These are phyloP conservation scores for Sebastes taczanowskii DNA, from an alignment of 2,797 vertebrate genomes.

Conservation along the genomic window DNA sequence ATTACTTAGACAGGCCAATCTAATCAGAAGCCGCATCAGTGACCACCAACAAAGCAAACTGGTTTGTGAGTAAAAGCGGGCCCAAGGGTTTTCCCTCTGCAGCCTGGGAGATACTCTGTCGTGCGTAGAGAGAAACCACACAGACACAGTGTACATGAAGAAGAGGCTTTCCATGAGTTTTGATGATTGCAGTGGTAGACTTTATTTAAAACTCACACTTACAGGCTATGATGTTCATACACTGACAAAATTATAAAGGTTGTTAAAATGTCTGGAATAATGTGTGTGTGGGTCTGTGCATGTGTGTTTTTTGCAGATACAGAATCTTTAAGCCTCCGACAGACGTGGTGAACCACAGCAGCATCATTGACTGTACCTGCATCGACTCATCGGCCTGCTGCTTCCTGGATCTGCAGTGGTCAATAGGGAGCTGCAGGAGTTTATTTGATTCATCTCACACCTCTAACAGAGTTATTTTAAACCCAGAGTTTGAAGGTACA, in stretches of 20 bases:
- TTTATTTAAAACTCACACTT: neutral
- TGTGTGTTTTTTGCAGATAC: neutral
- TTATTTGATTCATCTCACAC: constrained; percentile 49
- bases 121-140: neutral
- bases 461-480: constrained; percentile 56
- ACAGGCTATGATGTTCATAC: neutral
- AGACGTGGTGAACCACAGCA: constrained; percentile 44
- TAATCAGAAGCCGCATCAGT: constrained; percentile 65
- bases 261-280: neutral
- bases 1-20: constrained; percentile 75
- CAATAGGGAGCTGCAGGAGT: constrained; percentile 54
- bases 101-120: neutral
- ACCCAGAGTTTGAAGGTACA: constrained; percentile 21
- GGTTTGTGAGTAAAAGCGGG: constrained; percentile 45
- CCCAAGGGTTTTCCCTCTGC: constrained; percentile 37
- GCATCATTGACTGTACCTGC: constrained; percentile 44
- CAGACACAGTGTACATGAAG: neutral
- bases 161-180: neutral
- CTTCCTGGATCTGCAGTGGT: constrained; percentile 48
- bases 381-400: constrained; percentile 43
- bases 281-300: neutral
- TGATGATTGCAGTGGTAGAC: neutral
- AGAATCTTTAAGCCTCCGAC: neutral
- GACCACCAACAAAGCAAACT: constrained; percentile 45
- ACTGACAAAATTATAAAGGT: neutral